Conservation (phyloP, 2,888 invertebrate species). For the Incurvaria masculella region DNA sequence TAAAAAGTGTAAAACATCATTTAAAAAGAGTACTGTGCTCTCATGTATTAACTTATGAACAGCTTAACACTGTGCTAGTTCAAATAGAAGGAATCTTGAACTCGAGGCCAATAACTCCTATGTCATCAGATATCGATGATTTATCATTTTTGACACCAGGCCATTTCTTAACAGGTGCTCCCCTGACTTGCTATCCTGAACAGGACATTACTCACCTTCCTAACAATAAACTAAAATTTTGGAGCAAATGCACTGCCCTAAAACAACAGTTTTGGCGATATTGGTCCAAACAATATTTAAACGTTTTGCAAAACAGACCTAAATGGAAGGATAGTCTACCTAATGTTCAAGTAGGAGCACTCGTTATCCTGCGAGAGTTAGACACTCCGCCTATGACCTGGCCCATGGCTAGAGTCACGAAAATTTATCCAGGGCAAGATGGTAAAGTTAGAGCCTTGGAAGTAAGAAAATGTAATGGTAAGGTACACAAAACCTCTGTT, state of each 20-base stretch:
- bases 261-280: conserved; percentile 14
- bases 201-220: conserved; percentile 11
- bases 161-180: conserved; percentile 23
- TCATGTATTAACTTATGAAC: conserved; percentile 15
- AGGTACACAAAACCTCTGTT: not conserved
- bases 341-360: conserved; percentile 2
- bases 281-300: conserved; percentile 13
- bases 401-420: conserved; percentile 4
- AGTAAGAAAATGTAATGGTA: not conserved
- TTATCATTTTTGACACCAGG: conserved; percentile 19
- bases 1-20: conserved; percentile 19
- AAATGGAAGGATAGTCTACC: conserved; percentile 10
- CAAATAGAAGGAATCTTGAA: conserved; percentile 19
- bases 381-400: conserved; percentile 1
- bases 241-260: conserved; percentile 7
- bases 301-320: conserved; percentile 11
- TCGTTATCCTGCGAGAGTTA: not conserved
- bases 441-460: conserved; percentile 1
- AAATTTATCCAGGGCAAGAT: conserved; percentile 1
- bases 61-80: conserved; percentile 16
- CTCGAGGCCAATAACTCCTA: conserved; percentile 17
- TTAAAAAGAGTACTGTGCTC: conserved; percentile 15
- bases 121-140: conserved; percentile 17
- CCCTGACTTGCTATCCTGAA: conserved; percentile 10
- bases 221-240: conserved; percentile 9